Evolutionary conservation across 1,140 invertebrate genomes (phyloP).

Genomic region (Psilanteris sp.): DNA sequence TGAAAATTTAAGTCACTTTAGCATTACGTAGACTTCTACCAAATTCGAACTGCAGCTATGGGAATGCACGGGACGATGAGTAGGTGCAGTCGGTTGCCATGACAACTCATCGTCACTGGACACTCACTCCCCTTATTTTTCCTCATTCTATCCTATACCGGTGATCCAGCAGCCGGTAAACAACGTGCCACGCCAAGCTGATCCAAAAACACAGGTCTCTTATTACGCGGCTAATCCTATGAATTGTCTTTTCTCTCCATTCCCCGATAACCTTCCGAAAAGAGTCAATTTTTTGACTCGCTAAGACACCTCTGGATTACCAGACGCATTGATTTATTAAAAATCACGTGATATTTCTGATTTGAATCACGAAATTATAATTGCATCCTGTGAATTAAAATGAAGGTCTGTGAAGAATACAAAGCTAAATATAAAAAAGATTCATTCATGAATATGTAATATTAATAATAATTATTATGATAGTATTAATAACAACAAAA

Average conservation of each 20-base stretch:
- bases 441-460: too few relatives aligned
- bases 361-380: constrained; percentile 7
- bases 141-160: constrained; percentile 64
- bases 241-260: constrained; percentile 75
- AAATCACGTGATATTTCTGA: constrained; percentile 11
- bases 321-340: constrained; percentile 46
- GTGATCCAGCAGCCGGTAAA: constrained; percentile 74
- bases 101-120: constrained; percentile 79
- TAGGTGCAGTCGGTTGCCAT: constrained; percentile 80
- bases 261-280: constrained; percentile 61
- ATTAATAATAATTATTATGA: too few relatives aligned
- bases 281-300: constrained; percentile 58
- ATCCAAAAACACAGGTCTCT: constrained; percentile 79
- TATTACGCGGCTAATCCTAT: constrained; percentile 77
- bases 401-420: constrained; percentile 11
- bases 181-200: constrained; percentile 73
- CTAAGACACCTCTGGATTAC: constrained; percentile 51
- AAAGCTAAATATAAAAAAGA: too few relatives aligned
- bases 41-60: constrained; percentile 76
- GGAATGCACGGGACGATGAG: constrained; percentile 72
- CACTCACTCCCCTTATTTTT: constrained; percentile 71
- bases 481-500: too few relatives aligned
- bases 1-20: constrained; percentile 57
- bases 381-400: constrained; percentile 30
- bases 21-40: constrained; percentile 61